phyloP scores from a whole-genome alignment of 1,140 invertebrate genomes.

The Agrypnia vestita region DNA sequence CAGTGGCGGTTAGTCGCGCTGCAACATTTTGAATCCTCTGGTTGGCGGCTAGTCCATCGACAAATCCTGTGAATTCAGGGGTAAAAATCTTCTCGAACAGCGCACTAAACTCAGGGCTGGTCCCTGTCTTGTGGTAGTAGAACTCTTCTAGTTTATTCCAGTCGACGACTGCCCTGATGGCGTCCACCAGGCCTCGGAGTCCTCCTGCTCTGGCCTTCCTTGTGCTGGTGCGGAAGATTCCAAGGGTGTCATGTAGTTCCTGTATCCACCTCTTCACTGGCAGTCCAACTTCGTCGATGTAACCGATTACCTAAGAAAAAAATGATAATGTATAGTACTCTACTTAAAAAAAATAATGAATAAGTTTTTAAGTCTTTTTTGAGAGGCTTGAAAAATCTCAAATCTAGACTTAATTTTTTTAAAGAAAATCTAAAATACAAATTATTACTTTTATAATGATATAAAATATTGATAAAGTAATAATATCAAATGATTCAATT shows the following conservation, averaged over 20 bases:
- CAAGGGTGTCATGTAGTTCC: conserved; percentile 49
- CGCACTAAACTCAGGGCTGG: conserved; percentile 45
- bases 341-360: no score
- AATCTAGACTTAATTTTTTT: no score
- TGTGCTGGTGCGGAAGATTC: conserved; percentile 18
- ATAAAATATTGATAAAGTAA: no score
- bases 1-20: conserved; percentile 45
- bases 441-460: no score
- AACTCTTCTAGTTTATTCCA: conserved; percentile 33
- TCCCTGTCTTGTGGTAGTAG: conserved; percentile 44
- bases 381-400: no score
- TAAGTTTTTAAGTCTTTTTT: no score
- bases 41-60: conserved; percentile 43
- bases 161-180: conserved; percentile 44
- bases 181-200: conserved; percentile 41
- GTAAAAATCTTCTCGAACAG: conserved; percentile 40
- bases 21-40: conserved; percentile 48
- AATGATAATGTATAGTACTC: conserved; percentile 12
- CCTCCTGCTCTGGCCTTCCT: conserved; percentile 24
- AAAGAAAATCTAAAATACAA: no score
- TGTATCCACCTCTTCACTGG: conserved; percentile 45
- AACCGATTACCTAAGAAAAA: conserved; percentile 45
- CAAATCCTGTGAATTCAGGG: conserved; percentile 44
- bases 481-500: no score
- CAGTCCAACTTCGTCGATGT: conserved; percentile 44